Evolutionary conservation across 2,113 vertebrate genomes (phyloP).

Genomic region (Scortum barcoo): DNA sequence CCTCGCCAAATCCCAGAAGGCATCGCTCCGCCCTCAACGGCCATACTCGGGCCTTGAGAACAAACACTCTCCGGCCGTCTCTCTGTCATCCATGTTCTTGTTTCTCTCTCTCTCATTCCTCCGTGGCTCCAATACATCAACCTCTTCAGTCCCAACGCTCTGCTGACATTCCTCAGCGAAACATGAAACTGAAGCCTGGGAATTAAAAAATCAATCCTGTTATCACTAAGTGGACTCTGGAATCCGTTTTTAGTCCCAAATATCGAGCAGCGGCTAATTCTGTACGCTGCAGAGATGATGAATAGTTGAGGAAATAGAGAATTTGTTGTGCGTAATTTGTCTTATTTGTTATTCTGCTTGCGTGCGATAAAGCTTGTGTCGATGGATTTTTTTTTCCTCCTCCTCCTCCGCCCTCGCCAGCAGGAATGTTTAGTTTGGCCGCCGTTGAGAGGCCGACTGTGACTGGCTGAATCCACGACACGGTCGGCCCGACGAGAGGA

Average conservation of each 20-base stretch:
- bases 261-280: constrained; percentile 9
- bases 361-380: constrained; percentile 42
- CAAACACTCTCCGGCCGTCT: constrained; percentile 57
- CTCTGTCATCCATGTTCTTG: constrained; percentile 12
- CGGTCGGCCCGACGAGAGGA: constrained; percentile 21
- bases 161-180: constrained; percentile 47
- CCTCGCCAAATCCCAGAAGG: constrained; percentile 64
- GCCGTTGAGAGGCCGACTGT: constrained; percentile 34
- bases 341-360: constrained; percentile 64
- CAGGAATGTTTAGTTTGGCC: constrained; percentile 72
- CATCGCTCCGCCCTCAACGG: constrained; percentile 62
- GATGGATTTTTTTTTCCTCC: not conserved
- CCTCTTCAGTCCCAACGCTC: not conserved
- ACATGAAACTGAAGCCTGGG: constrained; percentile 38
- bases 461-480: constrained; percentile 39
- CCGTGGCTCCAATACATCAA: constrained; percentile 8
- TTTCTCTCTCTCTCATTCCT: constrained; percentile 25
- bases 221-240: constrained; percentile 25
- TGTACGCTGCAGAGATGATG: constrained; percentile 43
- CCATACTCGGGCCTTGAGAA: constrained; percentile 67
- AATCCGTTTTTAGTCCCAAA: not conserved
- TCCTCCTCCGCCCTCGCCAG: not conserved
- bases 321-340: constrained; percentile 64
- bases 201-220: constrained; percentile 28
- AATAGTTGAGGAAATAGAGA: constrained; percentile 53